Evolutionary conservation across 2,113 vertebrate species (phyloP).

Genomic region (Tupaia tana): DNA sequence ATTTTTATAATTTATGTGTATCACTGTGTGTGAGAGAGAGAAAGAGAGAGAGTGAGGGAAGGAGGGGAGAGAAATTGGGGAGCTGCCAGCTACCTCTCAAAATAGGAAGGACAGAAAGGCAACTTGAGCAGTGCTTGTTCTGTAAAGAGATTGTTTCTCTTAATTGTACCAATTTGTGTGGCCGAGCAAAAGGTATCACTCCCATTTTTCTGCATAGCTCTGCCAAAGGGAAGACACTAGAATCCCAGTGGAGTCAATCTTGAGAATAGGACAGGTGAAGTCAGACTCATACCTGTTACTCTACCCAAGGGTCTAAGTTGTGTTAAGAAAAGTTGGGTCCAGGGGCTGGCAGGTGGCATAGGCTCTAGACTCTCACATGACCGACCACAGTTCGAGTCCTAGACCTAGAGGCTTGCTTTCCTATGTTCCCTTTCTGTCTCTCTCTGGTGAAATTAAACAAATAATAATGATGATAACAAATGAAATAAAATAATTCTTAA

Average conservation of each 20-base stretch:
- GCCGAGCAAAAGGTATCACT: background rate
- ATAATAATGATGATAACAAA: too few species aligned
- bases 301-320: background rate
- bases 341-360: too few species aligned
- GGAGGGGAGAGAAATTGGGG: background rate
- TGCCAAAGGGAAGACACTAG: background rate
- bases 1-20: background rate
- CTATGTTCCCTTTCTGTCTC: too few species aligned
- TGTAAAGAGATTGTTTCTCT: slow-evolving; percentile 53
- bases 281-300: background rate
- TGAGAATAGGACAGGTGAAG: background rate
- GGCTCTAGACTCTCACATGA: too few species aligned
- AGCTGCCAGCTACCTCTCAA: background rate
- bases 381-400: too few species aligned
- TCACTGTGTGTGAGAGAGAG: background rate
- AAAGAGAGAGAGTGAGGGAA: background rate
- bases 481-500: too few species aligned
- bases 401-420: too few species aligned
- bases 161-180: background rate
- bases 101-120: background rate
- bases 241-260: background rate
- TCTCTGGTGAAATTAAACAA: too few species aligned
- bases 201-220: background rate
- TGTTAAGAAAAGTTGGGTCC: background rate
- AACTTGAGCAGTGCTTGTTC: background rate